Conservation (phyloP, 2,797 vertebrate species). For the Carapus acus region DNA sequence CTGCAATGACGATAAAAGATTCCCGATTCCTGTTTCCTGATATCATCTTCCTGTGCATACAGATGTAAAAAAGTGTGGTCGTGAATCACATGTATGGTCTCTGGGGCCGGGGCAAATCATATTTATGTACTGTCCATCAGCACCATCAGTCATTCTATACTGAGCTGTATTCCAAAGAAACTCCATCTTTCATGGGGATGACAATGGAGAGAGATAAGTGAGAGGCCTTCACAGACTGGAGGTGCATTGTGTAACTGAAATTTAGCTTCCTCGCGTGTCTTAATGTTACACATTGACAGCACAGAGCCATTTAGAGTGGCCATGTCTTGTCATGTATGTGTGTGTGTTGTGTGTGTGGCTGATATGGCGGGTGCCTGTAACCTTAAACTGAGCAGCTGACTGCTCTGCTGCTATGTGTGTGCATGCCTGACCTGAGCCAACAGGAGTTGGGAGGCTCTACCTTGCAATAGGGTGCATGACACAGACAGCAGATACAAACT, state of each 20-base stretch:
- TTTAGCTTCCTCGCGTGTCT: slow-evolving; percentile 26
- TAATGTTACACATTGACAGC: slow-evolving; percentile 37
- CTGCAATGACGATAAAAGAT: too few species aligned
- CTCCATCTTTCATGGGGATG: slow-evolving; percentile 9
- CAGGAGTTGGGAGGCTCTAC: not conserved
- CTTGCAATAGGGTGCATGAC: slow-evolving; percentile 6
- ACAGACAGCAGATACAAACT: slow-evolving; percentile 6
- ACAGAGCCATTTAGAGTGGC: slow-evolving; percentile 19
- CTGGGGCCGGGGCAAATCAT: slow-evolving; percentile 29
- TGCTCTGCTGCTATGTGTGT: slow-evolving; percentile 49
- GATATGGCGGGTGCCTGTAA: slow-evolving; percentile 49
- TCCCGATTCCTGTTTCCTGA: too few species aligned
- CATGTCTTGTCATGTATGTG: slow-evolving; percentile 11
- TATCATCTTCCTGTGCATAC: not conserved
- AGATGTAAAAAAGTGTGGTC: slow-evolving; percentile 28
- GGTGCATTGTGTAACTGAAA: slow-evolving; percentile 48
- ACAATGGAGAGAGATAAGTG: not conserved
- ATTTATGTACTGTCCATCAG: slow-evolving; percentile 34
- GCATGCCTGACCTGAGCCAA: slow-evolving; percentile 12
- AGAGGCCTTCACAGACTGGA: slow-evolving; percentile 19
- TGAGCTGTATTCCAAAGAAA: slow-evolving; percentile 55
- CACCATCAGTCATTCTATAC: slow-evolving; percentile 47
- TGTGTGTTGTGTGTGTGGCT: slow-evolving; percentile 5
- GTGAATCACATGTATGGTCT: slow-evolving; percentile 19
- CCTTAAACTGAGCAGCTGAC: slow-evolving; percentile 57